Evolutionary conservation across 2,888 invertebrate species (phyloP), one percentile per base, ranked within the genome.

Genomic region (Drosophila sordidapex): DNA sequence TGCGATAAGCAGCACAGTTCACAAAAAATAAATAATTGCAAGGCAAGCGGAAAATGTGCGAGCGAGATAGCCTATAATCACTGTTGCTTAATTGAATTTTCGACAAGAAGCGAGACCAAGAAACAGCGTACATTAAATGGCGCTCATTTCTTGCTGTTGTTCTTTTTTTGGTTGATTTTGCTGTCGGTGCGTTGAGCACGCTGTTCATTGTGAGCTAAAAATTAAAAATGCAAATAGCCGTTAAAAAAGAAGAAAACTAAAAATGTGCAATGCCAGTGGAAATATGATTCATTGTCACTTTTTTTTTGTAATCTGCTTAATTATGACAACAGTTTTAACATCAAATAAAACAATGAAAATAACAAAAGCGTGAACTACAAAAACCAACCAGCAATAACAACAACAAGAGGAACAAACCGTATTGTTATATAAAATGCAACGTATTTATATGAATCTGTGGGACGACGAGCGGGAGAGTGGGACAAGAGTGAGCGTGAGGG

Each of bases 241-340:
- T 77, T 65, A 74, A 74, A 56, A 68, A 61, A 31, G 56, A 63
- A 51, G 64, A 82, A 84, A 89, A 72, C 64, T 73, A 40, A 70
- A 83, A 90, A 88, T 76, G 74, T 90, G 90, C 87, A 91, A 83
- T 79, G 84, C 78, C 84, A 88, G 65, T 81, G 90, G 89, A 90
- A 87, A 87, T 90, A 79, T 88, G 91, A 87, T 87, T 87, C 91
- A 87, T 82, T 91, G 91, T 88, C 87, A 86, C 57, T 48, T 67
- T 35, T 21, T 21, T 2, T 54, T 15, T 38, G 54, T 1, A 56
- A 18, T 38, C 61, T 70, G 70, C 74, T 73, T 84, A 87, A 83
- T 87, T 87, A 86, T 83, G 87, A 86, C 83, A 83, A 86, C 83
- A 74, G 72, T 73, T 78, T 81, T 81, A 83, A 86, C 82, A 83